Evolutionary conservation across 2,797 vertebrate genomes (phyloP).

Genomic region (Sebastes nivosus): DNA sequence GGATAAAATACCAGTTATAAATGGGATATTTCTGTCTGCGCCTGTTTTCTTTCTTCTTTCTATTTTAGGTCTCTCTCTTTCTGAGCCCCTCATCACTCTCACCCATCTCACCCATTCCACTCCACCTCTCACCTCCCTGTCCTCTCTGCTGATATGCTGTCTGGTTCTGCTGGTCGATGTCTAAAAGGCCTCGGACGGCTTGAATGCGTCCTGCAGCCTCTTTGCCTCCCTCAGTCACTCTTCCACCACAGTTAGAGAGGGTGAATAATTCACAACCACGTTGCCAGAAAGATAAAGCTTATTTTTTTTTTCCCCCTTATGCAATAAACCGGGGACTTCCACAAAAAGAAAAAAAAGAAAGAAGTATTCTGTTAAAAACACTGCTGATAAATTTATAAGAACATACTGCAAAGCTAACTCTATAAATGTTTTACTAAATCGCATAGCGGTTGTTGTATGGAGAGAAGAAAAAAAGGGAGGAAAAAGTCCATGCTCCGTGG

Average conservation of each 20-base stretch:
- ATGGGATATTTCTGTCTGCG: background rate
- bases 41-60: constrained; percentile 3
- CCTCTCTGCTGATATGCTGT: constrained; percentile 15
- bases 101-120: background rate
- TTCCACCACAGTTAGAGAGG: constrained; percentile 47
- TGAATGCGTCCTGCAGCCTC: constrained; percentile 14
- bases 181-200: constrained; percentile 39
- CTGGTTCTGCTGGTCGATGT: constrained; percentile 4
- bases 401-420: constrained; percentile 79
- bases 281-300: constrained; percentile 72
- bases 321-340: constrained; percentile 73
- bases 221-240: constrained; percentile 29
- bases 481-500: constrained; percentile 13
- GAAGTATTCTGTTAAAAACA: constrained; percentile 67
- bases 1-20: background rate
- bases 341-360: background rate
- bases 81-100: background rate
- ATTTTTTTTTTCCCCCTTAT: constrained; percentile 63
- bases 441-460: constrained; percentile 58
- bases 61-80: background rate
- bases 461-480: constrained; percentile 20
- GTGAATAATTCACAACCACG: constrained; percentile 81
- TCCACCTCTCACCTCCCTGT: background rate
- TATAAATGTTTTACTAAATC: constrained; percentile 76
- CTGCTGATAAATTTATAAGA: constrained; percentile 85